Evolutionary conservation across 2,113 vertebrate genomes (phyloP).

Genomic region (Lathamus discolor): DNA sequence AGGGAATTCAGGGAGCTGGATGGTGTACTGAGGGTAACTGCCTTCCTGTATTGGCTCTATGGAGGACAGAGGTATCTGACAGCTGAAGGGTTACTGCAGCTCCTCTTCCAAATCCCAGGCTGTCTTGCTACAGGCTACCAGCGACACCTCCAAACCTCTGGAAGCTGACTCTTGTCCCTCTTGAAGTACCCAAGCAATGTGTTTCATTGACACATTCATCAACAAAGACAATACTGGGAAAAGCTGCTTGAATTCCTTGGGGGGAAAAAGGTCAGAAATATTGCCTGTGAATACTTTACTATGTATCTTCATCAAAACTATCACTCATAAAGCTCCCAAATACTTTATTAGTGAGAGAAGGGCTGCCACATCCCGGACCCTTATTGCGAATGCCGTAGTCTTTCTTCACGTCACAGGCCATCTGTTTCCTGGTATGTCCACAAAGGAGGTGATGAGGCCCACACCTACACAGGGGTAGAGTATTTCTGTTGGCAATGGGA

Average conservation of each 20-base stretch:
- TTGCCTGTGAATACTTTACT: not conserved
- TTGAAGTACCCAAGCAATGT: not conserved
- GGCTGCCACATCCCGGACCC: rapidly evolving
- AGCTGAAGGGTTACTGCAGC: not conserved
- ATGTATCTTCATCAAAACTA: not conserved
- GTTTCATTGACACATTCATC: rapidly evolving
- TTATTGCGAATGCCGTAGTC: rapidly evolving
- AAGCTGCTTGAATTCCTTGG: not conserved
- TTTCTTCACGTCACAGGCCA: not conserved
- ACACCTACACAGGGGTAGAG: not conserved
- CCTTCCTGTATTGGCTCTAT: not conserved
- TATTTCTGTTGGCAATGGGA: not conserved
- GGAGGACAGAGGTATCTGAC: not conserved
- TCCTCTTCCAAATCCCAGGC: not conserved
- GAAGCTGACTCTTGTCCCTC: not conserved
- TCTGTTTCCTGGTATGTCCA: not conserved
- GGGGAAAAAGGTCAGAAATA: not conserved
- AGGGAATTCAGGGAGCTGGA: not conserved
- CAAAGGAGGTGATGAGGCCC: not conserved
- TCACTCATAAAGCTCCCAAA: not conserved
- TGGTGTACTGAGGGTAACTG: not conserved
- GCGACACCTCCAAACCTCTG: not conserved
- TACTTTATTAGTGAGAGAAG: not conserved
- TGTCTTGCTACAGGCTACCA: not conserved
- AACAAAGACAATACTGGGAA: not conserved